Percentiles rank a stretch among this genome's conserved stretches.
These are phyloP conservation scores for Abramis brama DNA, from an alignment of 2,113 vertebrate genomes.

Conservation along the genomic window DNA sequence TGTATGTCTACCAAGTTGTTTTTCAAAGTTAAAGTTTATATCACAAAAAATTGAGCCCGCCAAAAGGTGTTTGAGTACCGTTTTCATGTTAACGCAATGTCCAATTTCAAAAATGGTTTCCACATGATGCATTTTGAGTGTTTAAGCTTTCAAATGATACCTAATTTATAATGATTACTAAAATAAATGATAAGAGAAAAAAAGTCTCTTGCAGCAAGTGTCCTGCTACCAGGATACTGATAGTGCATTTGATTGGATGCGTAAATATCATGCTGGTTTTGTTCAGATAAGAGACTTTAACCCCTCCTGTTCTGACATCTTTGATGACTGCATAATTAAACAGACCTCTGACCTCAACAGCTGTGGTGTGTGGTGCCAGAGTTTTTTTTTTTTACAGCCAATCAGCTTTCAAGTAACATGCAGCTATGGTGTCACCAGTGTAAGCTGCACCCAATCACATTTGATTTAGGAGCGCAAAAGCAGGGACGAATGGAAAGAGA, in stretches of 20 bases:
- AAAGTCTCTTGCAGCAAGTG: too few relatives aligned
- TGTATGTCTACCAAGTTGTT: too few relatives aligned
- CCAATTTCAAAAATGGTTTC: too few relatives aligned
- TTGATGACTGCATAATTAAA: constrained; percentile 41
- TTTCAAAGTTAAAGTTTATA: too few relatives aligned
- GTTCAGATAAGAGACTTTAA: constrained; percentile 8
- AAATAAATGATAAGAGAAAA: too few relatives aligned
- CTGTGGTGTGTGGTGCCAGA: background rate
- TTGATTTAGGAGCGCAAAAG: background rate
- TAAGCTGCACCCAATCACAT: background rate
- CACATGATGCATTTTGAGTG: too few relatives aligned
- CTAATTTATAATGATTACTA: too few relatives aligned
- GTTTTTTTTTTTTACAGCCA: background rate
- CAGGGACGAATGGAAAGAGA: background rate
- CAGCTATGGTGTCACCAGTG: background rate
- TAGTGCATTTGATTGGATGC: background rate
- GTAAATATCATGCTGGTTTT: constrained; percentile 11
- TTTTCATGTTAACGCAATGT: too few relatives aligned
- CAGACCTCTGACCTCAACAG: constrained; percentile 43
- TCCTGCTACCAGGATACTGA: too few relatives aligned
- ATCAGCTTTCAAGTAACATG: constrained; percentile 6
- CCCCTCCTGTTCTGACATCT: constrained; percentile 8
- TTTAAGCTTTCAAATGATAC: too few relatives aligned
- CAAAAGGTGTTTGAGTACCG: too few relatives aligned
- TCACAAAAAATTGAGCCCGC: too few relatives aligned